These are phyloP conservation scores for Sthenelais limicola DNA, from an alignment of 2,888 invertebrate species.

Conservation along the genomic window DNA sequence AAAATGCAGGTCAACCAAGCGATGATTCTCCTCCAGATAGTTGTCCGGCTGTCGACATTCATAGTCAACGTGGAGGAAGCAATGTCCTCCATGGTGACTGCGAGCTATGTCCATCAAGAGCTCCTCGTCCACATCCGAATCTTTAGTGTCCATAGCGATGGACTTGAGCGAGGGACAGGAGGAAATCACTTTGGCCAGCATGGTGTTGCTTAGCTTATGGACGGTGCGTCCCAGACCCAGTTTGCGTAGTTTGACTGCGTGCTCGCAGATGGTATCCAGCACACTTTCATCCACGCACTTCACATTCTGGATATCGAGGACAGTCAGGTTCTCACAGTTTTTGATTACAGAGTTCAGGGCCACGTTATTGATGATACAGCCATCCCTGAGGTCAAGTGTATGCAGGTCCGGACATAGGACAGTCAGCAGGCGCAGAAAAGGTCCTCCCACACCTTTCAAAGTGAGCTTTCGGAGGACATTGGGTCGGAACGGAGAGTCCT, in stretches of 20 bases:
- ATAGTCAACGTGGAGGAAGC: constrained; percentile 37
- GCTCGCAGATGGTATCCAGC: constrained; percentile 1
- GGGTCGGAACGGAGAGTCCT: constrained; percentile 15
- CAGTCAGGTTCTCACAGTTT: constrained; percentile 30
- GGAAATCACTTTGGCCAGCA: constrained; percentile 8
- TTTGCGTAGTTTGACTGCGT: constrained; percentile 18
- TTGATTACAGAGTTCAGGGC: constrained; percentile 19
- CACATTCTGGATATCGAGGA: constrained; percentile 38
- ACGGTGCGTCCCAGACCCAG: constrained; percentile 30
- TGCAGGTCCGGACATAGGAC: constrained; percentile 48
- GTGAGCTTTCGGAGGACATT: constrained; percentile 42
- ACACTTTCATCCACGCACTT: constrained; percentile 20
- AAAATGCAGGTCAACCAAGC: constrained; percentile 36
- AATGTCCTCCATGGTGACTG: constrained; percentile 35
- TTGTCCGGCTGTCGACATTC: constrained; percentile 27
- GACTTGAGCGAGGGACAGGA: constrained; percentile 36
- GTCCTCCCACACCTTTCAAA: constrained; percentile 47
- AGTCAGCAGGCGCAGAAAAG: constrained; percentile 48
- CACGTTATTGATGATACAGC: background rate
- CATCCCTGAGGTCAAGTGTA: constrained; percentile 42
- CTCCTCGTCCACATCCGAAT: constrained; percentile 26
- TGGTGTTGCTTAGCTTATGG: constrained; percentile 15
- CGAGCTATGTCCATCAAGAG: constrained; percentile 22
- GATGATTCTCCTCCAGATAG: constrained; percentile 26
- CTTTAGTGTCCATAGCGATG: constrained; percentile 33